phyloP scores from a whole-genome alignment of 30 jellyfish, hydroid and myxozoan species.

The Chironex yamaguchii region DNA sequence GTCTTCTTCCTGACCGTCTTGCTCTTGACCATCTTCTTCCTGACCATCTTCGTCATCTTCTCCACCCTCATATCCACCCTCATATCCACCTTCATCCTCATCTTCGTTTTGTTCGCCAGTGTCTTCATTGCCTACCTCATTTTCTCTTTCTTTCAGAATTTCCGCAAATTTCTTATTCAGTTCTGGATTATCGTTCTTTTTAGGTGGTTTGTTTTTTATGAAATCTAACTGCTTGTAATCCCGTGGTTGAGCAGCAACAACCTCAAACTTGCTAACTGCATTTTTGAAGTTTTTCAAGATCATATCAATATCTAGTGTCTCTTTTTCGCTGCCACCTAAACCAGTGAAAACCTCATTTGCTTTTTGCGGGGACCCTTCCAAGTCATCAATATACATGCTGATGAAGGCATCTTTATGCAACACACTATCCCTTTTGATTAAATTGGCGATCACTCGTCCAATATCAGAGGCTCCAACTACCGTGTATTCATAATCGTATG shows the following conservation, averaged over 20 bases:
- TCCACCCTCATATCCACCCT: not conserved
- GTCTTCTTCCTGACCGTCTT: too few species aligned
- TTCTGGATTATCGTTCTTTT: conserved; percentile 62
- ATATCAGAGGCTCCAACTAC: conserved; percentile 5
- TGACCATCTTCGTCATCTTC: not conserved
- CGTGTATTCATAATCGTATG: conserved; percentile 63
- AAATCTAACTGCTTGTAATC: too few species aligned
- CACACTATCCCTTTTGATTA: conserved; percentile 31
- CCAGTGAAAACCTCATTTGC: conserved; percentile 65
- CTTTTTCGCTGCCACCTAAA: conserved; percentile 59
- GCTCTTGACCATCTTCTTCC: conserved; percentile 1
- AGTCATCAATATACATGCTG: conserved; percentile 45
- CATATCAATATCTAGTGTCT: conserved; percentile 6
- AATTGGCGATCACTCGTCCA: not conserved
- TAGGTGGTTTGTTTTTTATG: conserved; percentile 26
- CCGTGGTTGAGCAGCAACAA: conserved; percentile 68
- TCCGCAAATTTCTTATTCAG: conserved; percentile 6
- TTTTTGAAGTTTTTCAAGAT: not conserved
- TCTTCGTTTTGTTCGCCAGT: not conserved
- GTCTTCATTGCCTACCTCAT: conserved; percentile 3
- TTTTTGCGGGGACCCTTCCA: conserved; percentile 64
- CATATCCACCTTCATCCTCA: conserved; percentile 43
- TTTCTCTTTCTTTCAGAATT: conserved; percentile 9
- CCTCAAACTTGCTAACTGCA: conserved; percentile 60
- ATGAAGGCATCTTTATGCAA: conserved; percentile 42